phyloP scores from a whole-genome alignment of 2,113 vertebrate genomes.

The Vidua chalybeata region DNA sequence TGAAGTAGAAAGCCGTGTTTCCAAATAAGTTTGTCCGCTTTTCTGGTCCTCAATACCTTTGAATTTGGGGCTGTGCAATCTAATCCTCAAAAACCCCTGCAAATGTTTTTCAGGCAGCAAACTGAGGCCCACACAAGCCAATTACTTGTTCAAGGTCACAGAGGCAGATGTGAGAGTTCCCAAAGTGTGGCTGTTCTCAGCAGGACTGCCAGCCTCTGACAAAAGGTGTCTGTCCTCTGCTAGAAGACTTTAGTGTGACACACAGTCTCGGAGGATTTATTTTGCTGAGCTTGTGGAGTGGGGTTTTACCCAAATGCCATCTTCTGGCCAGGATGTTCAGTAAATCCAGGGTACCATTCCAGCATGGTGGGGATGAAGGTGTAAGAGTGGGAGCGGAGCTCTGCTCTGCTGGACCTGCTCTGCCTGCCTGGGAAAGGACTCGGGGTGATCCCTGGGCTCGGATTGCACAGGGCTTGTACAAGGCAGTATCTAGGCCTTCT shows the following conservation, averaged over 20 bases:
- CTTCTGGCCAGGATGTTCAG: background rate
- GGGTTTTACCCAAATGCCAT: background rate
- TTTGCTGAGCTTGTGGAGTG: background rate
- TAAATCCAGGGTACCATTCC: background rate
- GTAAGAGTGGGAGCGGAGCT: background rate
- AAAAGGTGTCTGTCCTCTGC: background rate
- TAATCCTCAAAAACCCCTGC: background rate
- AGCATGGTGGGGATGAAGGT: background rate
- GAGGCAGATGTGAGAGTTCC: background rate
- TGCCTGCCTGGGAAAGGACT: background rate
- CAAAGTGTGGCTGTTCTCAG: background rate
- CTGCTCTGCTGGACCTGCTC: background rate
- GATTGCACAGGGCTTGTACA: background rate
- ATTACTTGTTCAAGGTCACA: conserved; percentile 12
- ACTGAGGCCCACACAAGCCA: background rate
- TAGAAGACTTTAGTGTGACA: background rate
- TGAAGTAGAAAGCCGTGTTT: conserved; percentile 7
- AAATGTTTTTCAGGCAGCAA: background rate
- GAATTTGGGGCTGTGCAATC: background rate
- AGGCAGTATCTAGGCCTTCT: background rate
- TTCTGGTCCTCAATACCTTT: background rate
- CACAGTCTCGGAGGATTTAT: background rate
- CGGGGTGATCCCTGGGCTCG: background rate
- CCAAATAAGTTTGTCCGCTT: background rate
- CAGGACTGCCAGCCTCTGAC: background rate